Conservation (phyloP, 2,113 vertebrate genomes). For the Leptodactylus fuscus region DNA sequence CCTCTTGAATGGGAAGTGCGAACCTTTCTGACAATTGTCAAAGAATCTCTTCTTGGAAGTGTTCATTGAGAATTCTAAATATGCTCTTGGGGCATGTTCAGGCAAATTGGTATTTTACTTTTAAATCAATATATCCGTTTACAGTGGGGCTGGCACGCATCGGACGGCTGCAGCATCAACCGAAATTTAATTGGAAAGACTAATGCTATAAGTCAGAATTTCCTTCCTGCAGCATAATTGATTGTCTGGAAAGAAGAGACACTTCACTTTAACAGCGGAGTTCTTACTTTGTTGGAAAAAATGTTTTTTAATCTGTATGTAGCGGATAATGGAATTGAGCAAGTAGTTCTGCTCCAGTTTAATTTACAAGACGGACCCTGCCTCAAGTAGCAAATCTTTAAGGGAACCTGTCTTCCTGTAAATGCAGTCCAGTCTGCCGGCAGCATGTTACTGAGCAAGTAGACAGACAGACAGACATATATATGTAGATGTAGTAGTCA, state of each 20-base stretch:
- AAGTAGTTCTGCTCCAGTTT: no score
- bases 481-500: no score
- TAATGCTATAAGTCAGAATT: constrained; percentile 25
- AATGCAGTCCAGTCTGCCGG: no score
- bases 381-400: no score
- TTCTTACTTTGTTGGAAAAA: not conserved
- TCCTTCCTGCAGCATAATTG: constrained; percentile 47
- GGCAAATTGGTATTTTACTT: constrained; percentile 69
- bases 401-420: no score
- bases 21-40: not conserved
- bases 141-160: constrained; percentile 62
- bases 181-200: constrained; percentile 39
- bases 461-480: no score
- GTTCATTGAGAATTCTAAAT: constrained; percentile 51
- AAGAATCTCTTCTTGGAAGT: constrained; percentile 2
- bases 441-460: no score
- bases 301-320: not conserved
- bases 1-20: not conserved
- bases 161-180: constrained; percentile 61
- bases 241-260: constrained; percentile 13
- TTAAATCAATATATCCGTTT: constrained; percentile 70
- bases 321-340: not conserved
- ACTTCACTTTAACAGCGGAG: constrained; percentile 3
- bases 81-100: constrained; percentile 66
- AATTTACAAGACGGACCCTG: no score